phyloP scores from a whole-genome alignment of 2,888 invertebrate species.

The Aplocera efformata region DNA sequence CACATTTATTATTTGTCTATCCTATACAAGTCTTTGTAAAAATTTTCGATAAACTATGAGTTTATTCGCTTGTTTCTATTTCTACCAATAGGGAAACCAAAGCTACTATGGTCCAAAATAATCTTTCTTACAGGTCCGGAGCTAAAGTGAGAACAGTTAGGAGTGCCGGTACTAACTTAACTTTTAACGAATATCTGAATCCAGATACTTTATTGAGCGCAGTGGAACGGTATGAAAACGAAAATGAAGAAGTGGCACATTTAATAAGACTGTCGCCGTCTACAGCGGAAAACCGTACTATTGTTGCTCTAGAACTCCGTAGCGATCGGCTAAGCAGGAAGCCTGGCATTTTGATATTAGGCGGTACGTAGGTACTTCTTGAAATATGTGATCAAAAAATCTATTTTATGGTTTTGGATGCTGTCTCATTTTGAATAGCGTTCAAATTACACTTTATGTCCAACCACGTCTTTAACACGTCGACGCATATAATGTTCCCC shows the following conservation, averaged over 20 bases:
- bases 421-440: too few relatives aligned
- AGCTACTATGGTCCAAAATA: too few relatives aligned
- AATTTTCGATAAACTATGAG: too few relatives aligned
- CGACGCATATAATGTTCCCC: too few relatives aligned
- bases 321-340: constrained; percentile 61
- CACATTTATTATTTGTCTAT: too few relatives aligned
- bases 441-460: too few relatives aligned
- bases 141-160: constrained; percentile 55
- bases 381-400: background rate
- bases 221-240: constrained; percentile 35
- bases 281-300: constrained; percentile 53
- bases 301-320: constrained; percentile 59
- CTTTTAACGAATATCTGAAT: constrained; percentile 44
- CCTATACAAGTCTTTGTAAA: too few relatives aligned
- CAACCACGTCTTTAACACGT: too few relatives aligned
- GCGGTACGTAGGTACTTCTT: constrained; percentile 41
- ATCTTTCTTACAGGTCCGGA: constrained; percentile 51
- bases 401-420: too few relatives aligned
- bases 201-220: constrained; percentile 34
- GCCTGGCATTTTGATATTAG: constrained; percentile 67
- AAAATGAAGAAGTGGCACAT: constrained; percentile 49
- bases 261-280: constrained; percentile 42
- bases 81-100: too few relatives aligned
- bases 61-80: too few relatives aligned
- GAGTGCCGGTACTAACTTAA: constrained; percentile 34